Base-by-base conservation (phyloP, 2,797 vertebrate genomes). In the Malurus leucopterus region DNA sequence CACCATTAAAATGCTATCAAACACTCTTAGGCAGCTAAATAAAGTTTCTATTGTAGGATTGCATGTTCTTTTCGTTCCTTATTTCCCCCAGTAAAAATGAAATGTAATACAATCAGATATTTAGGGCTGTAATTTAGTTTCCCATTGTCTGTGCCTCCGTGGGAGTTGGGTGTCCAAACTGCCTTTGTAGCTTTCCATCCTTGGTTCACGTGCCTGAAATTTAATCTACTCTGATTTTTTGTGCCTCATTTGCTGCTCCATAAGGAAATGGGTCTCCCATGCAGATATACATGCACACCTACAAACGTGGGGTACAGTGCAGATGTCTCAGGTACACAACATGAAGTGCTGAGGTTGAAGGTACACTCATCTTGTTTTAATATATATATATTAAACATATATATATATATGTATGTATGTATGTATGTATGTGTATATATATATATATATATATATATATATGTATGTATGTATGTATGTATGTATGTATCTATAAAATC, bases 101-200 rank as follows among this genome's bases (percentile, higher is more conserved):
- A 32, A 47, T 12, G 1, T 51, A 62, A 47, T 34, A 22, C 18
- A 41, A 15, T 61, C 30, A 22, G 13, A 19, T 91, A 27, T 63
- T 83, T 62, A 84, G 36, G 19, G 8, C 20, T 81, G 20, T 44
- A 26, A 23, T 69, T 61, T 49, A 53, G 1, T 47, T 84, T 34
- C 15, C 13, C 3, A 0, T 14, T 40, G 8, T 29, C 9, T 22
- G 6, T 50, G 24, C 15, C 10, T 69, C 6, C 3, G 0, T 34
- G 34, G n/a, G 22, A 77, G 11, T n/a, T 51, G 30, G 3, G 12
- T 78, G 29, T 82, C 64, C 22, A 44, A 2, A 68, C 18, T 67
- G 50, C 62, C 15, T 57, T 54, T 82, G 2, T 8, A 40, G 9
- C 27, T 59, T 36, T 36, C 11, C 29, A 34, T 47, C 36, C 29